Base-by-base conservation (phyloP, 2,888 invertebrate genomes). In the Stenotaenia linearis region DNA sequence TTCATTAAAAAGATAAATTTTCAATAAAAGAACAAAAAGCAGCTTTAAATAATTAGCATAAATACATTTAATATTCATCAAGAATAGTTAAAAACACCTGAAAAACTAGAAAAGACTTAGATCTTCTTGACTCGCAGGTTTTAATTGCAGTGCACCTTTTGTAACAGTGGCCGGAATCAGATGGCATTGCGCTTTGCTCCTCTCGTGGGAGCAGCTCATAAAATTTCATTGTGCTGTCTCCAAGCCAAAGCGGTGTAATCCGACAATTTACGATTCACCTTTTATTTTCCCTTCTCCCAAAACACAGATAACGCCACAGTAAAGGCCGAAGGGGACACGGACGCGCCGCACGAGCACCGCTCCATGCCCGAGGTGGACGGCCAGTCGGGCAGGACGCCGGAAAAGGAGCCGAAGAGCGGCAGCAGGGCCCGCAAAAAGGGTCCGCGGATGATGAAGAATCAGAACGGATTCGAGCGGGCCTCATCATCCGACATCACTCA, bases 121-220 rank as follows among this genome's bases (percentile, higher is more conserved):
- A 6, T 9, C 61, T 61, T 61, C 28, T 61, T 61, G 61, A 28
- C 61, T 61, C 61, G 61, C 12, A 25, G 61, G 61, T 61, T 61
- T 61, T 61, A 61, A 61, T 61, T 61, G 61, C 61, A 61, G 9
- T 23, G 25, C 61, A 61, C 61, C 61, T 61, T n/a, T 61, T 61
- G 45, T 45, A 45, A 18, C 45, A 9, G 61, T 61, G 61, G 61
- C 23, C 61, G 12, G 61, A 25, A 61, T 56, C 61, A 61, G 25
- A 61, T 61, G 61, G 25, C 61, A 61, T 7, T 25, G 25, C 61
- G 61, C 61, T 61, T n/a, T 15, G 61, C 61, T 10, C 61, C 23
- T 61, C 61, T 61, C 61, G 25, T 61, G 61, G 61, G 61, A 61
- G 61, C 61, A 23, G 61, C 61, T 61, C 61, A 25, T 61, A 61